Conservation (phyloP, 2,797 vertebrate species). For the Bradypodion ventrale region DNA sequence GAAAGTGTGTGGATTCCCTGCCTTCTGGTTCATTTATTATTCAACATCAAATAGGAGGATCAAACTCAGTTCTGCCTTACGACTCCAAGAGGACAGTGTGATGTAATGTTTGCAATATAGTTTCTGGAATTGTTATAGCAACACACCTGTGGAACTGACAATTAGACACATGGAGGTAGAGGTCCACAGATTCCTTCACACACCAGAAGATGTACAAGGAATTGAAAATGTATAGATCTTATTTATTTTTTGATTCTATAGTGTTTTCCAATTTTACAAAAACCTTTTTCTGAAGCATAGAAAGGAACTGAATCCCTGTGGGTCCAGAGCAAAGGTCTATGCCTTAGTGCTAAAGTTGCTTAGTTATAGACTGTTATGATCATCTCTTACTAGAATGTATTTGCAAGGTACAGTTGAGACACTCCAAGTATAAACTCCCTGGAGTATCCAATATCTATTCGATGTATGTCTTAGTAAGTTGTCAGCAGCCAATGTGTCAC, state of each 20-base stretch:
- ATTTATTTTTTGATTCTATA: not conserved
- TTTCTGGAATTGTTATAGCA: not conserved
- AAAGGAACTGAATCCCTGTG: not conserved
- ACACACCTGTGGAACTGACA: no score
- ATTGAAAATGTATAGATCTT: not conserved
- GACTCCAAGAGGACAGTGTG: not conserved
- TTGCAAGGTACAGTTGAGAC: rapidly evolving
- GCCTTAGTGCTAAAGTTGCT: not conserved
- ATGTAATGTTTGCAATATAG: not conserved
- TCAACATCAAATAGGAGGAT: not conserved
- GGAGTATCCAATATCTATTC: not conserved
- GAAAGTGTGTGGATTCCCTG: not conserved
- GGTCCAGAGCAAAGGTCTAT: not conserved
- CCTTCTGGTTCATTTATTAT: not conserved
- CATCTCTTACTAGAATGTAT: slow-evolving; percentile 7
- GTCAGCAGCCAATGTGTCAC: rapidly evolving
- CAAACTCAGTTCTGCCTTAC: not conserved
- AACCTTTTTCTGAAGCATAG: not conserved
- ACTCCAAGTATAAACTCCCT: not conserved
- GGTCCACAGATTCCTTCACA: not conserved
- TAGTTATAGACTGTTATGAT: not conserved
- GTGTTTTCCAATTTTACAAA: not conserved
- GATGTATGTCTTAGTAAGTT: not conserved
- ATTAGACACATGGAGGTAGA: not conserved
- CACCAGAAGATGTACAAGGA: not conserved